Percentiles rank a stretch among this genome's conserved stretches.
Evolutionary conservation across 1,140 invertebrate species (phyloP).

Genomic region (Drosophila parvula): DNA sequence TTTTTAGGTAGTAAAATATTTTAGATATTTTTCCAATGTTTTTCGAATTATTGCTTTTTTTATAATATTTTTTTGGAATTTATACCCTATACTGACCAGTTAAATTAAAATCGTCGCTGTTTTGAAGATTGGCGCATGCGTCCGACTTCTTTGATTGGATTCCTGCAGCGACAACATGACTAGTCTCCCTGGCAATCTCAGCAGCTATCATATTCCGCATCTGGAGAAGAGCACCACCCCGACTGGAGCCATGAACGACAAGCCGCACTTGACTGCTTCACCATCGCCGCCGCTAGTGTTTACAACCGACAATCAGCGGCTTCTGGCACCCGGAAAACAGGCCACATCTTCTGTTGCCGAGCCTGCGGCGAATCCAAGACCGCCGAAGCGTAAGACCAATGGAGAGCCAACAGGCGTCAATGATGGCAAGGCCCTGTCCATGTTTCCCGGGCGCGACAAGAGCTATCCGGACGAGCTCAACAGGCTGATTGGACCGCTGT

Average conservation of each 20-base stretch:
- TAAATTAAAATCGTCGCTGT: neutral
- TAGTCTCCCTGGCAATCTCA: conserved; percentile 28
- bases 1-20: too few species aligned
- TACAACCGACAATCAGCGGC: neutral
- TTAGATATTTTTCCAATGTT: too few species aligned
- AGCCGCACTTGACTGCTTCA: neutral
- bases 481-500: conserved; percentile 81
- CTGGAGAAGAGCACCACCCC: conserved; percentile 1
- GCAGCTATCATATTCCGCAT: conserved; percentile 41
- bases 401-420: neutral
- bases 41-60: too few species aligned
- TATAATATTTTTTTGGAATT: neutral
- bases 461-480: conserved; percentile 84
- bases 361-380: neutral
- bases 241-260: neutral
- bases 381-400: conserved; percentile 7
- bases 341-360: neutral
- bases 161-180: neutral
- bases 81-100: neutral
- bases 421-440: neutral
- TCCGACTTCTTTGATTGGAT: neutral
- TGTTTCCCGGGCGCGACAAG: conserved; percentile 63
- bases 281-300: neutral
- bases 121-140: conserved; percentile 1
- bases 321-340: conserved; percentile 21